Percentiles rank a stretch among this genome's conserved stretches.
Conservation (phyloP, 2,113 vertebrate genomes). For the Syngnathus typhle region DNA sequence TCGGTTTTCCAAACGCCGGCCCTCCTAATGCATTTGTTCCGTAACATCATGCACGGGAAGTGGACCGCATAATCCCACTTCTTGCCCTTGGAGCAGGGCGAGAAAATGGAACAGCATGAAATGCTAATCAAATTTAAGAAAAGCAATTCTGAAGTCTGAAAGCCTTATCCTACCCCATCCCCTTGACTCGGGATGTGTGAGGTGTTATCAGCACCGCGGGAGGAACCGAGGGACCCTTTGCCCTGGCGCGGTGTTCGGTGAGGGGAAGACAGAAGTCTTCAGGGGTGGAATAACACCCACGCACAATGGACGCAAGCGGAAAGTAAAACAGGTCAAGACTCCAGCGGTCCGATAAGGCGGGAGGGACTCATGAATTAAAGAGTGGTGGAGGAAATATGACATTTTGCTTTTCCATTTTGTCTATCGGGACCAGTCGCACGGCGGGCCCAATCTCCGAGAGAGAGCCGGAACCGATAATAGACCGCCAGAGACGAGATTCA, state of each 20-base stretch:
- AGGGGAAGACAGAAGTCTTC: conserved; percentile 47
- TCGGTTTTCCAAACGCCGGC: no score
- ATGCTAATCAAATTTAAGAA: conserved; percentile 63
- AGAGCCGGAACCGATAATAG: conserved; percentile 61
- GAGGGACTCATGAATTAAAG: conserved; percentile 70
- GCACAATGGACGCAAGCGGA: conserved; percentile 59
- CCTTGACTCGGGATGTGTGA: conserved; percentile 51
- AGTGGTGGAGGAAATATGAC: conserved; percentile 63
- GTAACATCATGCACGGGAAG: conserved; percentile 16
- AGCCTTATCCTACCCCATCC: conserved; percentile 55
- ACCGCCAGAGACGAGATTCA: conserved; percentile 54
- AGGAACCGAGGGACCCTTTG: conserved; percentile 43
- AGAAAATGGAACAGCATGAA: conserved; percentile 48
- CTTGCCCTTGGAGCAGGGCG: conserved; percentile 44
- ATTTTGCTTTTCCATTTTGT: conserved; percentile 66
- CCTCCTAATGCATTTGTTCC: conserved; percentile 13
- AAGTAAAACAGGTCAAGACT: conserved; percentile 73
- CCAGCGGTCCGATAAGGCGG: conserved; percentile 66
- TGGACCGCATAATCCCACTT: conserved; percentile 23
- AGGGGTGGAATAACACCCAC: conserved; percentile 55
- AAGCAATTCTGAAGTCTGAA: conserved; percentile 58
- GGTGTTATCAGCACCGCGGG: conserved; percentile 59
- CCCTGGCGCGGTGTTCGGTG: conserved; percentile 33
- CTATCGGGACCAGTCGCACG: conserved; percentile 62
- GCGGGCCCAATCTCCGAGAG: conserved; percentile 66